A percentile compares a stretch with the other conserved stretches of the same genome.
phyloP scores from a whole-genome alignment of 2,888 invertebrate genomes.

The Venustoraphidia nigricollis region DNA sequence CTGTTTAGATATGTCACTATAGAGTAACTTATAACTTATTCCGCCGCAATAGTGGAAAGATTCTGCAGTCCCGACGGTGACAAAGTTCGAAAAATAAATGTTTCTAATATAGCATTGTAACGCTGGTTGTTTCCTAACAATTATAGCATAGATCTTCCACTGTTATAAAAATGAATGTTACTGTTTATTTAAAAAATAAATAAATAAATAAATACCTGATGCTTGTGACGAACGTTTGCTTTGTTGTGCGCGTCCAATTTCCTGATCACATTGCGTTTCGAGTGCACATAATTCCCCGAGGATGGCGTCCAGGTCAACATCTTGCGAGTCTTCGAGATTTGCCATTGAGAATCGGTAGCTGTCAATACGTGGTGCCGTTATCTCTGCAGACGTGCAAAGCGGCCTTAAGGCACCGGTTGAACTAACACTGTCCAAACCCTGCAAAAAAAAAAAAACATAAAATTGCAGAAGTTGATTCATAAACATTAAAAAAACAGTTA shows the following conservation, averaged over 20 bases:
- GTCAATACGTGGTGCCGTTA: constrained; percentile 71
- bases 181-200: not conserved
- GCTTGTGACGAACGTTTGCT: constrained; percentile 20
- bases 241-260: constrained; percentile 28
- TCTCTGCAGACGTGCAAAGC: constrained; percentile 38
- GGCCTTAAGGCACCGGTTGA: constrained; percentile 41
- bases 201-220: constrained; percentile 20
- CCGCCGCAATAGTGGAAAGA: no score
- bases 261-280: constrained; percentile 52
- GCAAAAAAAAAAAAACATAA: constrained; percentile 26
- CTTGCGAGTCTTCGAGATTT: constrained; percentile 88
- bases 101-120: no score
- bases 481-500: no score
- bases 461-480: no score
- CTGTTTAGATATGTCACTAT: no score
- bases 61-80: no score
- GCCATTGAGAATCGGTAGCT: constrained; percentile 91
- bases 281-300: constrained; percentile 89
- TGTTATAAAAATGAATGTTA: no score
- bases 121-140: no score
- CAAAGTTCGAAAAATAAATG: no score
- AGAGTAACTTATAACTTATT: no score
- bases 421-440: constrained; percentile 53
- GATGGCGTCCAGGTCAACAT: constrained; percentile 93
- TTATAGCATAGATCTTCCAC: no score